Base-by-base conservation (phyloP, 2,888 invertebrate species). In the Synergus itoensis region DNA sequence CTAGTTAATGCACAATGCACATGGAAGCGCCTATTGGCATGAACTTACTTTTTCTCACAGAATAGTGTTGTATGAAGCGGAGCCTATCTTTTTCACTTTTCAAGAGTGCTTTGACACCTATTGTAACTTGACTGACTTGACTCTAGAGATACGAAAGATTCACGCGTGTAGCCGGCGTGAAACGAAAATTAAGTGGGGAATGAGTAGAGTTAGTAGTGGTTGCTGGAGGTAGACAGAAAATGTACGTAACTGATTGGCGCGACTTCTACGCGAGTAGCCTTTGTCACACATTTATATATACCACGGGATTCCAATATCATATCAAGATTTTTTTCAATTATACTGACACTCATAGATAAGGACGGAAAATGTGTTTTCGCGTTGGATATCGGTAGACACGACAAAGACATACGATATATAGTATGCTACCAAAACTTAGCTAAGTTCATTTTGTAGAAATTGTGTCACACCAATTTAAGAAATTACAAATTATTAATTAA, bases 291-390 rank as follows among this genome's bases (percentile, higher is more conserved):
- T 48, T 28, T 53, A 53, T 69, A 69, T 53, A 53, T 73, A 53
- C 36, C 73, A 41, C 64, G 45, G 69, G 69, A 45, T 69, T 45
- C 69, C 48, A 73, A 40, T 73, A 73, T 73, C 73, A 53, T 73
- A 73, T 73, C 73, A 73, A 40, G 73, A 73, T 53, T 73, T 53
- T 40, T 40, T n/a, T 53, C 73, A 48, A 73, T 67, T 18, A 28
- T 69, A 21, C 21, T 21, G 53, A 12, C 48, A 40, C 21, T 36
- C 8, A 53, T 53, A 36, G 73, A 73, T 73, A 73, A 73, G 73
- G 73, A 73, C 28, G 28, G 73, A 53, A 48, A 73, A 73, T 53
- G 53, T 73, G 12, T 73, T 40, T 73, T 73, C 73, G 53, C 48
- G 53, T 36, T 73, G n/a, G n/a, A 36, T 53, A 73, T 36, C 36